These are phyloP conservation scores for Drosophila ambigua DNA, from an alignment of 1,140 invertebrate species.

Conservation along the genomic window DNA sequence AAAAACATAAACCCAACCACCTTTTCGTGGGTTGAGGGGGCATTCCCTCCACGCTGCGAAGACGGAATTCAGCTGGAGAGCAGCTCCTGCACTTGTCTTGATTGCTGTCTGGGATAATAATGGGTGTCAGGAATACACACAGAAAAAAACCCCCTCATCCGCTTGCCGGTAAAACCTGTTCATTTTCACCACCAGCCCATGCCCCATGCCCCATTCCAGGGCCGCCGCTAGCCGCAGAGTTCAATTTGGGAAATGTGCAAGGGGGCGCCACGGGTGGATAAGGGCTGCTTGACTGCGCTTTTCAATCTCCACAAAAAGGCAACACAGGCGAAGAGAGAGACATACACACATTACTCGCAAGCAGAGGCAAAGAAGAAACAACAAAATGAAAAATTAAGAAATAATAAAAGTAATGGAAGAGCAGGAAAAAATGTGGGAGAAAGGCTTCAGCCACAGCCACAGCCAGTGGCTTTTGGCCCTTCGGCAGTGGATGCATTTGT, in stretches of 20 bases:
- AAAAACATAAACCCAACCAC: background rate
- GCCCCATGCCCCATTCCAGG: constrained; percentile 6
- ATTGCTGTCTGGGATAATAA: constrained; percentile 51
- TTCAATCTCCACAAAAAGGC: constrained; percentile 71
- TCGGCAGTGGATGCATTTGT: constrained; percentile 28
- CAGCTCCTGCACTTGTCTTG: constrained; percentile 68
- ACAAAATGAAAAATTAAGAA: constrained; percentile 66
- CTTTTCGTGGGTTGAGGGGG: background rate
- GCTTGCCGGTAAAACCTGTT: background rate
- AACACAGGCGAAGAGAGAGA: constrained; percentile 13
- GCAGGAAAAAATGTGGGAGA: background rate
- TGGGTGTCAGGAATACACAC: background rate
- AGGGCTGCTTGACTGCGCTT: constrained; percentile 73
- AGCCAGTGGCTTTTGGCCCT: background rate
- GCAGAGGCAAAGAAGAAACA: background rate
- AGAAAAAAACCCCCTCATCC: constrained; percentile 23
- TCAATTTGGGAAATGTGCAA: constrained; percentile 2
- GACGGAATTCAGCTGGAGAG: constrained; percentile 8
- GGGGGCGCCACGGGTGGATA: constrained; percentile 7
- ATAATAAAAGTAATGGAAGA: constrained; percentile 64
- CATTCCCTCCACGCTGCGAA: background rate
- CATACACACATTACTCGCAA: constrained; percentile 16
- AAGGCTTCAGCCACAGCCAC: too few species aligned
- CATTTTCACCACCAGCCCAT: too few species aligned
- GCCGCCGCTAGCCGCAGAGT: constrained; percentile 4